phyloP scores from a whole-genome alignment of 2,888 invertebrate genomes.

The Amiota minor region DNA sequence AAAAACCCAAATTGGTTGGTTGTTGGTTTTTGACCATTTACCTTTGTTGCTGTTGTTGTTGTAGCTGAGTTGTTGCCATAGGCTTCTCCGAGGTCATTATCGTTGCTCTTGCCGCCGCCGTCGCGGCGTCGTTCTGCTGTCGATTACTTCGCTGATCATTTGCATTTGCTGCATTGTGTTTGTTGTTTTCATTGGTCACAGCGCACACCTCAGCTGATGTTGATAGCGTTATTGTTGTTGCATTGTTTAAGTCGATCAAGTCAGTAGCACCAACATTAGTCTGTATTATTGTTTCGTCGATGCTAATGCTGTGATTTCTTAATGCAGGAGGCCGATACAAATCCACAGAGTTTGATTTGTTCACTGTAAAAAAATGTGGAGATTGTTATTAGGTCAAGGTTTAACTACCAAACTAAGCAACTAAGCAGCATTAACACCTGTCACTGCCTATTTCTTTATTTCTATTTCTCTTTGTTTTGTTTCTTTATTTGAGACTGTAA shows the following conservation, averaged over 20 bases:
- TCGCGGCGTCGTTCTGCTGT: neutral
- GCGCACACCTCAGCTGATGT: neutral
- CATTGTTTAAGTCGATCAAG: neutral
- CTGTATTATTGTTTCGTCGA: conserved; percentile 24
- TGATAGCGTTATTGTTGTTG: neutral
- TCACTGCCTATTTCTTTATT: neutral
- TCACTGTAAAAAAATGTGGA: conserved; percentile 49
- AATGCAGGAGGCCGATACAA: conserved; percentile 76
- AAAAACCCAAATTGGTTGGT: neutral
- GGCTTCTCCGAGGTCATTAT: conserved; percentile 39
- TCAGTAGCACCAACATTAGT: neutral
- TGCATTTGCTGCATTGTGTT: conserved; percentile 43
- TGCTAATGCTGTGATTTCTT: conserved; percentile 63
- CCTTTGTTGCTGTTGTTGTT: conserved; percentile 45
- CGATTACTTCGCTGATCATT: neutral
- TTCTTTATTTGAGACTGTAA: too few relatives aligned
- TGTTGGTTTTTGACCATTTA: conserved; percentile 39
- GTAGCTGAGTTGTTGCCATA: conserved; percentile 43
- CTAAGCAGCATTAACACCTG: conserved; percentile 9
- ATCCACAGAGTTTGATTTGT: conserved; percentile 72
- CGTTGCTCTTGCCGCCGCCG: conserved; percentile 28
- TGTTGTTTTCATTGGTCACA: conserved; percentile 36
- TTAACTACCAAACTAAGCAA: too few relatives aligned
- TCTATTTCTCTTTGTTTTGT: too few relatives aligned
- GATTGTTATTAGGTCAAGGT: conserved; percentile 10